Evolutionary conservation across 2,113 vertebrate species (phyloP).

Genomic region (Sitta europaea): DNA sequence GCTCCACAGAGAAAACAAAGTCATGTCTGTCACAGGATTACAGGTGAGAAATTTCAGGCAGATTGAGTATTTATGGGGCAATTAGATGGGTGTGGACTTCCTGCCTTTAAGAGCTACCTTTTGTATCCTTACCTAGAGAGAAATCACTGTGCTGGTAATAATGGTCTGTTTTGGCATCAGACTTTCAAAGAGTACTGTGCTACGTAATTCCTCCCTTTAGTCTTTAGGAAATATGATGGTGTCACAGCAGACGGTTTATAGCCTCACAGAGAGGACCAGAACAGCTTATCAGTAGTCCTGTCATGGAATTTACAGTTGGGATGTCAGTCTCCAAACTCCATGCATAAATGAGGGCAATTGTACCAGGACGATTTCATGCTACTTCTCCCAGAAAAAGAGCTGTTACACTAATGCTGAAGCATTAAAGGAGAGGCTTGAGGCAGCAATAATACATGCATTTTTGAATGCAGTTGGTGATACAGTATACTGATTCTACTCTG

Average conservation of each 20-base stretch:
- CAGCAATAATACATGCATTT: background rate
- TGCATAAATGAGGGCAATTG: background rate
- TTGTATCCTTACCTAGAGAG: background rate
- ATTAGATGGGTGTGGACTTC: constrained; percentile 14
- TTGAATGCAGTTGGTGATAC: background rate
- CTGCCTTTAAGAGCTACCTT: background rate
- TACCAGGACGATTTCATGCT: background rate
- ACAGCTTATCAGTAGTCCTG: background rate
- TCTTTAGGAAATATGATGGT: background rate
- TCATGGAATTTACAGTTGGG: background rate
- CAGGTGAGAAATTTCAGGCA: background rate
- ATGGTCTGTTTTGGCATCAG: background rate
- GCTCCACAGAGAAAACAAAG: background rate
- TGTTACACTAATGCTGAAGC: background rate
- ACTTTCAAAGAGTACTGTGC: background rate
- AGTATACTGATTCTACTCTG: background rate
- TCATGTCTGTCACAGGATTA: background rate
- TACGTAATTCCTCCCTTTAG: background rate
- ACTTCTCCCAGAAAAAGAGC: background rate
- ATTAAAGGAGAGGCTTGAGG: background rate
- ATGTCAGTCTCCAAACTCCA: background rate
- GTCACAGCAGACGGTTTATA: background rate
- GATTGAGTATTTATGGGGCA: background rate
- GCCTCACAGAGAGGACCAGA: background rate
- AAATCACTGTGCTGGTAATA: background rate